Evolutionary conservation across 2,113 vertebrate species (phyloP), one percentile per base, ranked within the genome.

Genomic region (Hepsetus odoe): DNA sequence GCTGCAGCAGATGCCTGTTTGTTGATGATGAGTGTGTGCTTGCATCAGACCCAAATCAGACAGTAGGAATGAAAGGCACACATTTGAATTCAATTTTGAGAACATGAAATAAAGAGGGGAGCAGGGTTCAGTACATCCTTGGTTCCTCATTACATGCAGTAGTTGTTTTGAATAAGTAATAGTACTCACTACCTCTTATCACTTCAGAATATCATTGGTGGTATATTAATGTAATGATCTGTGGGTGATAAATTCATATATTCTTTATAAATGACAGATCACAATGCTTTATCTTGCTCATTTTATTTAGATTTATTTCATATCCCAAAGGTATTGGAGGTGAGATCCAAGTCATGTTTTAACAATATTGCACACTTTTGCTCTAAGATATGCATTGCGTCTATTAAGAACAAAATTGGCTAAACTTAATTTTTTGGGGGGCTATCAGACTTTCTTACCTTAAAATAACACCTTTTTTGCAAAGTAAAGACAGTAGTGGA

Each of bases 11-110:
- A 80, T 49, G 73, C 66, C 51, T 78, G 82, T 85, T 86, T 82
- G 77, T 79, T 83, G 73, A 85, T 86, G 84, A 80, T 80, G 82
- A 85, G 74, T 76, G 80, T 61, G 32, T 72, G 71, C 75, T 74
- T 81, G 64, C 79, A 69, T 70, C 61, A 83, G 35, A 76, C 72
- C 67, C 69, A 77, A 81, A 82, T 83, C 72, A 80, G 77, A 44
- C 71, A 32, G 64, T 61, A 72, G 42, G 59, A 80, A 77, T 80
- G 77, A 77, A 82, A 75, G 71, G 12, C 53, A 44, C 35, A 22
- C 7, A 72, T 68, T 74, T 68, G 62, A 69, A 74, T 61, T 61
- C 59, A 22, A 44, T 79, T 65, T 53, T 64, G 33, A n/a, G 24
- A 65, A 64, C 70, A 18, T 32, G 22, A 11, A 77, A 79, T 40